Percentiles rank a stretch among this genome's conserved stretches.
Conservation (phyloP, 2,797 vertebrate species). For the Phataginus tricuspis region DNA sequence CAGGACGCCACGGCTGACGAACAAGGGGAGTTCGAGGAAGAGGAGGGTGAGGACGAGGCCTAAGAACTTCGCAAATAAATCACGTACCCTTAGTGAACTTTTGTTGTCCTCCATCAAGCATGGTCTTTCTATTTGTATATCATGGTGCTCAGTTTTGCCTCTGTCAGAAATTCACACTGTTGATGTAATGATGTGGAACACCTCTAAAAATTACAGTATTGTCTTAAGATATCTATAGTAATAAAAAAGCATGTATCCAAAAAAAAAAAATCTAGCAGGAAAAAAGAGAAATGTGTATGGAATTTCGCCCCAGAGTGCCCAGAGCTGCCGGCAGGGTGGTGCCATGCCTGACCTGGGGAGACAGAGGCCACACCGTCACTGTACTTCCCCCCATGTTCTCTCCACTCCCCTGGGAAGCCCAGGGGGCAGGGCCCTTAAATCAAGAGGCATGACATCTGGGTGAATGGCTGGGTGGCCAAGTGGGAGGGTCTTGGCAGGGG, state of each 20-base stretch:
- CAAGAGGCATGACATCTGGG: neutral
- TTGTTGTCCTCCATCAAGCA: conserved; percentile 84
- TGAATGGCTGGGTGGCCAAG: neutral
- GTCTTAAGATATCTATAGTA: too few relatives aligned
- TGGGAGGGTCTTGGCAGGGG: neutral
- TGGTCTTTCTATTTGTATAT: conserved; percentile 83
- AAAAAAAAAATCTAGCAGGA: neutral
- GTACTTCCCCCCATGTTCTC: neutral
- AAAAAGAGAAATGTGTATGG: neutral
- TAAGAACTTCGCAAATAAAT: conserved; percentile 68
- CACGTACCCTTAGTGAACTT: conserved; percentile 75
- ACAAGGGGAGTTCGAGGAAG: conserved; percentile 90
- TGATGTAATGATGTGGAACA: conserved; percentile 78
- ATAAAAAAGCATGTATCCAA: too few relatives aligned
- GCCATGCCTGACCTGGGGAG: neutral
- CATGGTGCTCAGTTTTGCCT: conserved; percentile 82
- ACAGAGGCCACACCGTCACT: neutral
- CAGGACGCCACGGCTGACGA: conserved; percentile 89
- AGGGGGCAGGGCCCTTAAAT: neutral
- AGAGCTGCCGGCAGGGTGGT: neutral
- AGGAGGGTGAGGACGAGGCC: conserved; percentile 90
- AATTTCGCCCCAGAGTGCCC: neutral
- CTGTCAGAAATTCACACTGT: conserved; percentile 81
- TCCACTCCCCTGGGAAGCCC: neutral
- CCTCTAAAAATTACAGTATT: conserved; percentile 71